A percentile compares a stretch with the other conserved stretches of the same genome.
Conservation (phyloP, 2,888 invertebrate species). For the Caenorhabditis drosophilae region DNA sequence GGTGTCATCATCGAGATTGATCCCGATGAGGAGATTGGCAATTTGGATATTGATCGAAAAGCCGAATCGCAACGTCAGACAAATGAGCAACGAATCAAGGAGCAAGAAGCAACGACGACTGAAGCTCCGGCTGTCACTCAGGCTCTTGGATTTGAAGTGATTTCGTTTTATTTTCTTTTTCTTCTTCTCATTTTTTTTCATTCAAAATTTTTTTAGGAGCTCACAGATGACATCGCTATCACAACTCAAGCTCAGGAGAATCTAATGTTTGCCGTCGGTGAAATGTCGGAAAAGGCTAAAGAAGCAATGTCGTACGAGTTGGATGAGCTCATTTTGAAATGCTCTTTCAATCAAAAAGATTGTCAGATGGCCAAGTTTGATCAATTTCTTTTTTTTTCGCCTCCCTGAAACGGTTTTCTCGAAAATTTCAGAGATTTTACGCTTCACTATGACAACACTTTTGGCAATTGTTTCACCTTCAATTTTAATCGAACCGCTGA, state of each 20-base stretch:
- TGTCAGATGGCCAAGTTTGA: constrained; percentile 64
- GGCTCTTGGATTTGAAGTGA: constrained; percentile 64
- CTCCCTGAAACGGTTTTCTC: neutral
- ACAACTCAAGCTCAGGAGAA: constrained; percentile 66
- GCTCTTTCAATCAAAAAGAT: constrained; percentile 68
- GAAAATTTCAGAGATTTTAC: constrained; percentile 58
- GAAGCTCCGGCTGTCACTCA: constrained; percentile 61
- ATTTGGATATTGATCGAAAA: constrained; percentile 43
- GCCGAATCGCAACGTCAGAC: constrained; percentile 19
- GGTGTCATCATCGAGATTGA: constrained; percentile 66
- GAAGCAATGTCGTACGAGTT: constrained; percentile 60
- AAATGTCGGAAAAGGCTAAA: constrained; percentile 54
- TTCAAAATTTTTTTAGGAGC: no score
- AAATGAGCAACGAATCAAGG: constrained; percentile 14
- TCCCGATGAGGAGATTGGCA: constrained; percentile 58
- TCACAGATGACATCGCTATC: constrained; percentile 68
- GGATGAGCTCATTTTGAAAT: constrained; percentile 67
- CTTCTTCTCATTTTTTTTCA: no score
- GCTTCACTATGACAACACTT: constrained; percentile 66
- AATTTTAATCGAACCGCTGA: constrained; percentile 63
- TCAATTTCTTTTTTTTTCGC: neutral
- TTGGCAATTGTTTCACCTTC: constrained; percentile 68
- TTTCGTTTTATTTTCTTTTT: no score
- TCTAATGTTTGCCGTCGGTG: constrained; percentile 67
- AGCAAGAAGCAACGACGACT: constrained; percentile 65